A percentile compares a stretch with the other conserved stretches of the same genome.
phyloP scores from a whole-genome alignment of 2,888 invertebrate species.

The Caenorhabditis panamensis region DNA sequence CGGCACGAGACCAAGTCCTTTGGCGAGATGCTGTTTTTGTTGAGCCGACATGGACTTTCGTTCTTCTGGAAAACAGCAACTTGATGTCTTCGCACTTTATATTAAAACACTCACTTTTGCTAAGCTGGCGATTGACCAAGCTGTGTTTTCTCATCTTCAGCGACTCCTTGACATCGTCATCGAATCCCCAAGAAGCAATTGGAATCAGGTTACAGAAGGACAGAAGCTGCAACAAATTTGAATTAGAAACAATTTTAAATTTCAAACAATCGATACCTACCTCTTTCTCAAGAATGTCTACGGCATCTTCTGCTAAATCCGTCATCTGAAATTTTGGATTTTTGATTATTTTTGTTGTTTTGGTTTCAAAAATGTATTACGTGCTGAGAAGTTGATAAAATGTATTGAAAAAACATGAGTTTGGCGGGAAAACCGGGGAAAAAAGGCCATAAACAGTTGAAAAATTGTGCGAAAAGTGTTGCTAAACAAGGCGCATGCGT shows the following conservation, averaged over 20 bases:
- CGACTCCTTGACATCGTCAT: slow-evolving; percentile 68
- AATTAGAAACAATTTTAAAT: background rate
- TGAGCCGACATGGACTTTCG: slow-evolving; percentile 59
- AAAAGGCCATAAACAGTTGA: background rate
- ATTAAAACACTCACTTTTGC: slow-evolving; percentile 70
- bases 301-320: slow-evolving; percentile 32
- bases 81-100: background rate
- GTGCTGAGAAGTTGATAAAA: too few relatives aligned
- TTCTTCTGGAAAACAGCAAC: slow-evolving; percentile 60
- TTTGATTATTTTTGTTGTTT: too few relatives aligned
- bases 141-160: slow-evolving; percentile 70
- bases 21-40: slow-evolving; percentile 67
- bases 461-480: slow-evolving; percentile 6
- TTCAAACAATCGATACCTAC: slow-evolving; percentile 8
- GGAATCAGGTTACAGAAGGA: slow-evolving; percentile 69
- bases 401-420: background rate
- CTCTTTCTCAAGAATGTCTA: slow-evolving; percentile 47
- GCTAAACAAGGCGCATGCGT: slow-evolving; percentile 24
- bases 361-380: too few relatives aligned
- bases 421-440: too few relatives aligned
- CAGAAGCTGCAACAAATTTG: slow-evolving; percentile 36
- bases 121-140: slow-evolving; percentile 70
- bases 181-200: slow-evolving; percentile 72
- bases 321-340: slow-evolving; percentile 41
- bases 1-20: slow-evolving; percentile 66